Evolutionary conservation across 2,113 vertebrate species (phyloP).

Genomic region (Smithornis capensis): DNA sequence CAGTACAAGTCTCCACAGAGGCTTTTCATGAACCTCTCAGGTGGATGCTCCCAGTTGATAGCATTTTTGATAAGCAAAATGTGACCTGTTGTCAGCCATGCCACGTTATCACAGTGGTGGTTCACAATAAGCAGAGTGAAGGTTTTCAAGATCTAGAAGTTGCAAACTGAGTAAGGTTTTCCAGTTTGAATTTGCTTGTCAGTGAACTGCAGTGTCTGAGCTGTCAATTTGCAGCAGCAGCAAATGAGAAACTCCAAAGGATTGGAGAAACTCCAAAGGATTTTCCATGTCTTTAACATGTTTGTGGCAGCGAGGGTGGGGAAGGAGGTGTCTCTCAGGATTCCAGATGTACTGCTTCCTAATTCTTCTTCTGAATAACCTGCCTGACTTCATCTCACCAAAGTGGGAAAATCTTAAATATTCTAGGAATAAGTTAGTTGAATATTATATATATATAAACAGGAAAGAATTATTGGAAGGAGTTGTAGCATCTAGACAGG

Average conservation of each 20-base stretch:
- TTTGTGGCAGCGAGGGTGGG: too few relatives aligned
- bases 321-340: not conserved
- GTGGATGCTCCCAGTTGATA: not conserved
- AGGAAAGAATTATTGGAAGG: not conserved
- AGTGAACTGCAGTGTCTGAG: accelerated
- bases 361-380: not conserved
- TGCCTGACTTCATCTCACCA: not conserved
- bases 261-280: not conserved
- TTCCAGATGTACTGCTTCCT: not conserved
- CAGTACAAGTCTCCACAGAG: too few relatives aligned
- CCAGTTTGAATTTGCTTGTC: not conserved
- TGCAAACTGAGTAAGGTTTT: not conserved
- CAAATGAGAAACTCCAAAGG: not conserved
- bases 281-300: not conserved
- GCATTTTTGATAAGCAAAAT: not conserved
- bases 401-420: not conserved
- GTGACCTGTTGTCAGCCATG: not conserved
- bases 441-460: not conserved
- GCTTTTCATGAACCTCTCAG: not conserved
- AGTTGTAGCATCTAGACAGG: not conserved
- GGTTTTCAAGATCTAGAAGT: not conserved
- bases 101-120: not conserved
- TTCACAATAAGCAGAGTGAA: not conserved
- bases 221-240: not conserved
- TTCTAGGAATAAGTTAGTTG: not conserved